A percentile compares a stretch with the other conserved stretches of the same genome.
Conservation (phyloP, 2,888 invertebrate species). For the Oxytorus armatus region DNA sequence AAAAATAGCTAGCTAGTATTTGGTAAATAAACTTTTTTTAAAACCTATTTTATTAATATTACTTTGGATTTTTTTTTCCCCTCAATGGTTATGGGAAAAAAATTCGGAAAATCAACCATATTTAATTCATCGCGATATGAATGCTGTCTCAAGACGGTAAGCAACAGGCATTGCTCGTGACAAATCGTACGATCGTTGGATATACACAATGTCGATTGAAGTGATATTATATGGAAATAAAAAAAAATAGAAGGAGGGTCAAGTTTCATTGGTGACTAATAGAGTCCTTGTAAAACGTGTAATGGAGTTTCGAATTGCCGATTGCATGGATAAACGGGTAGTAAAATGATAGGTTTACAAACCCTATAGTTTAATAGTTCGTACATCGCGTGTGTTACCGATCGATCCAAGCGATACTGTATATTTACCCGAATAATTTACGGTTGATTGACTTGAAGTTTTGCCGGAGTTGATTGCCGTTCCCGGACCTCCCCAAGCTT, state of each 20-base stretch:
- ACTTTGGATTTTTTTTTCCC: too few relatives aligned
- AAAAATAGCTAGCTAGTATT: too few relatives aligned
- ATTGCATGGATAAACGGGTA: neutral
- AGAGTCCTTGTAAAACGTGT: neutral
- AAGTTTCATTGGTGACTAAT: neutral
- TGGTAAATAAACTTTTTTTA: too few relatives aligned
- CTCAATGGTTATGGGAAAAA: too few relatives aligned
- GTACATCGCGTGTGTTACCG: conserved; percentile 7
- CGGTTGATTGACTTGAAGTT: conserved; percentile 32
- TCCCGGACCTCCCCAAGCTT: conserved; percentile 40
- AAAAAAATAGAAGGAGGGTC: neutral
- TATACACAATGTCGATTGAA: neutral
- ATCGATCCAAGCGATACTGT: conserved; percentile 20
- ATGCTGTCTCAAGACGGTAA: too few relatives aligned
- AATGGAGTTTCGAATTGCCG: conserved; percentile 5
- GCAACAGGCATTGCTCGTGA: neutral
- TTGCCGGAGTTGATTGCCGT: conserved; percentile 21
- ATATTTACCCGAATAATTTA: conserved; percentile 39
- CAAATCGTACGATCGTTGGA: neutral
- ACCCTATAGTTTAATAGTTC: neutral
- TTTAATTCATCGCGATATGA: too few relatives aligned
- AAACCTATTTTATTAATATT: too few relatives aligned
- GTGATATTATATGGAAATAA: neutral
- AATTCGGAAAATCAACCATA: too few relatives aligned
- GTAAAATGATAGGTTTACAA: conserved; percentile 14